phyloP scores from a whole-genome alignment of 2,888 invertebrate genomes.

The Polietes domitor region DNA sequence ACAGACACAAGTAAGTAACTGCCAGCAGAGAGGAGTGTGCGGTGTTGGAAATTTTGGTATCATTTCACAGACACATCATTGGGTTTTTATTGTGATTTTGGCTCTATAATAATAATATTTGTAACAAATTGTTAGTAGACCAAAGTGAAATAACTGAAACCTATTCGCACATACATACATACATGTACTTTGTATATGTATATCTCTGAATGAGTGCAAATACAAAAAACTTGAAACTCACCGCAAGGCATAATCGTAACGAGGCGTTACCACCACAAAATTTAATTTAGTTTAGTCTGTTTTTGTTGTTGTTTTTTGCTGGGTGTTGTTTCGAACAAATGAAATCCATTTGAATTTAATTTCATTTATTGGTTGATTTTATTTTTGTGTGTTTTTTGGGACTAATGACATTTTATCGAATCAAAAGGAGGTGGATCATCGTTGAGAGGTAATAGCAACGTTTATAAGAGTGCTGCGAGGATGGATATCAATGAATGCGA shows the following conservation, averaged over 20 bases:
- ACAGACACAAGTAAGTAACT: slow-evolving; percentile 13
- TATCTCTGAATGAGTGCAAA: background rate
- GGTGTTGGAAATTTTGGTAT: slow-evolving; percentile 29
- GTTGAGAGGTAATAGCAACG: too few species aligned
- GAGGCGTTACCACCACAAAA: slow-evolving; percentile 67
- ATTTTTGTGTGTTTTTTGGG: background rate
- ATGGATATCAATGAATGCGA: too few species aligned
- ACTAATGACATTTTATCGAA: slow-evolving; percentile 20
- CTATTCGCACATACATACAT: background rate
- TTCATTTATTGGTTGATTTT: slow-evolving; percentile 56
- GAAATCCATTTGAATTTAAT: slow-evolving; percentile 51
- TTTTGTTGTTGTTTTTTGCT: slow-evolving; percentile 15
- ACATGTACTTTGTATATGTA: background rate
- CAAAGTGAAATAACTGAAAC: background rate
- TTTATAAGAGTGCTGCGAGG: too few species aligned
- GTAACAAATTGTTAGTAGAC: slow-evolving; percentile 39
- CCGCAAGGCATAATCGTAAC: slow-evolving; percentile 59
- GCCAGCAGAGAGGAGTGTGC: background rate
- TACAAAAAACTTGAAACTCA: slow-evolving; percentile 42
- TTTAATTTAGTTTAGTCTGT: slow-evolving; percentile 63
- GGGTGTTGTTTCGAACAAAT: slow-evolving; percentile 26
- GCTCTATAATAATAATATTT: slow-evolving; percentile 30
- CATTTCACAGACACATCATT: slow-evolving; percentile 53
- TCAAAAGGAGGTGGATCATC: background rate
- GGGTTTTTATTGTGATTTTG: slow-evolving; percentile 5